A percentile compares a stretch with the other conserved stretches of the same genome.
Evolutionary conservation across 2,113 vertebrate species (phyloP).

Genomic region (Chamaea fasciata): DNA sequence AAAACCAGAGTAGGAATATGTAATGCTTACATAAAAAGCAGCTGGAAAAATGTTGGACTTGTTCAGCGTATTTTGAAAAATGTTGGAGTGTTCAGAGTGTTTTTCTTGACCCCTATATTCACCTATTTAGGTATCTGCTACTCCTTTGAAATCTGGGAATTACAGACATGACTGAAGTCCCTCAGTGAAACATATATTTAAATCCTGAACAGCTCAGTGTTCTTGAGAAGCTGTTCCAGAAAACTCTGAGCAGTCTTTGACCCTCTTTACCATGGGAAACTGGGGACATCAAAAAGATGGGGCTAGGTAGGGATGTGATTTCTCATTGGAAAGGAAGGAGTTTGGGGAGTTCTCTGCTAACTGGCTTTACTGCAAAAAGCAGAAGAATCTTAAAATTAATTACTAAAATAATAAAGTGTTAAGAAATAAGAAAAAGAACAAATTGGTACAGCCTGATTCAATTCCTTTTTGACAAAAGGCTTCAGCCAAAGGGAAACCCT

Average conservation of each 20-base stretch:
- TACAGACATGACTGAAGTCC: background rate
- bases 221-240: background rate
- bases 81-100: background rate
- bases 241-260: background rate
- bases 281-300: background rate
- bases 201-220: background rate
- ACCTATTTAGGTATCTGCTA: rapidly evolving
- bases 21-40: background rate
- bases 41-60: background rate
- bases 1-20: background rate
- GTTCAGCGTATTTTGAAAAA: background rate
- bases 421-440: background rate
- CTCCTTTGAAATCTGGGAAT: background rate
- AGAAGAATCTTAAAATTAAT: background rate
- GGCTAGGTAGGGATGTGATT: rapidly evolving
- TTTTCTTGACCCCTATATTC: background rate
- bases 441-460: background rate
- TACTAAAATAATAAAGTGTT: background rate
- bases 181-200: background rate
- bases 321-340: background rate
- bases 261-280: background rate
- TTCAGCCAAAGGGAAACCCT: background rate
- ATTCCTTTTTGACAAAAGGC: background rate
- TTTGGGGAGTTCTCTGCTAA: background rate
- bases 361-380: background rate